Evolutionary conservation across 2,797 vertebrate species (phyloP), one percentile per base, ranked within the genome.

Genomic region (Acrossocheilus fasciatus): DNA sequence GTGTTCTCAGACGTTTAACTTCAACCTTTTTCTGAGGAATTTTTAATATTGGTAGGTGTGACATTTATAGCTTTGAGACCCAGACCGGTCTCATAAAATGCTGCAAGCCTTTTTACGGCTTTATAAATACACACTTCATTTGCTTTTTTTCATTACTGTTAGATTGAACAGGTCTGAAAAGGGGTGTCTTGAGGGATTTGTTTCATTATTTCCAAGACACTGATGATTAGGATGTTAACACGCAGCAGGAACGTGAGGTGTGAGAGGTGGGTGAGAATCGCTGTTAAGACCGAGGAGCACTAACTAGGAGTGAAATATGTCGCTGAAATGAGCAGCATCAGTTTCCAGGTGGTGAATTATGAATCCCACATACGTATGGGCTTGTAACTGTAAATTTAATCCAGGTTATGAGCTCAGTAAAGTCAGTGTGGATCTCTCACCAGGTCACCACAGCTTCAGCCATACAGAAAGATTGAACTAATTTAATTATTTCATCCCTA

Each of bases 31-130:
- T 73, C 89, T 87, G 66, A 92, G 92, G 92, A 93, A 92, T 93
- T 93, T 95, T 93, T 93, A 92, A 94, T 95, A 93, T 93, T 89
- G 92, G 86, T 92, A 93, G 91, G 94, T 94, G 94, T 92, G 91
- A 95, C 91, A 91, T 95, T 95, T 94, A 94, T 90, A 77, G 87
- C 89, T 88, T 73, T 0, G 81, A 92, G 91, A 89, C 88, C 84
- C 78, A 92, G 91, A 89, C 91, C 89, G 90, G 91, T 74, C 90
- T 57, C 84, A 70, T 93, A 94, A 93, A 93, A 84, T 78, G 84
- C 88, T 87, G 84, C 88, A 85, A 89, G 89, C 39, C 30, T 59
- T 72, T 93, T 94, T 91, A 94, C 83, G 54, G 75, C 79, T 90
- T 91, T 90, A 89, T 94, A 93, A 93, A 94, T 91, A 88, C 91